phyloP scores from a whole-genome alignment of 2,113 vertebrate genomes.

The Ceyx melanurus region DNA sequence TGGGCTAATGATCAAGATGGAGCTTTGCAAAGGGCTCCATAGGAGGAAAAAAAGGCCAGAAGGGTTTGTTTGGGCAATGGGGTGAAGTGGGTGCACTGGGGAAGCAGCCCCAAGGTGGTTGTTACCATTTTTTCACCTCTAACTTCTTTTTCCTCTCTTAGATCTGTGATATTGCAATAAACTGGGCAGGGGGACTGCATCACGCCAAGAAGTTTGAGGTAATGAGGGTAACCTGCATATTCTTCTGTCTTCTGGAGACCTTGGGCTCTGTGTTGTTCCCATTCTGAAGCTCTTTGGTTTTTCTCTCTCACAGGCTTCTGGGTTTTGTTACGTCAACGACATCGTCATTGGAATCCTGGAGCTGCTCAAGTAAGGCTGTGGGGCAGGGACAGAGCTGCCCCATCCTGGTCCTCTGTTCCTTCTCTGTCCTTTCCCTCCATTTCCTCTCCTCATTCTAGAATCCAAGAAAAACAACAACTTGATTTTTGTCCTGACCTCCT shows the following conservation, averaged over 20 bases:
- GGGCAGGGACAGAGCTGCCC: not conserved
- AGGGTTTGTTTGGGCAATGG: not conserved
- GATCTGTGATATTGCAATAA: constrained; percentile 99
- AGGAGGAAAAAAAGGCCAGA: not conserved
- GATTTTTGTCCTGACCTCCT: not conserved
- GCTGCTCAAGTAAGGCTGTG: constrained; percentile 89
- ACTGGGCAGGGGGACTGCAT: constrained; percentile 97
- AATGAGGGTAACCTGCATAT: not conserved
- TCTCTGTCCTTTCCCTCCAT: not conserved
- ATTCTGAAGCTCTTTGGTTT: not conserved
- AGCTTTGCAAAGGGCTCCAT: not conserved
- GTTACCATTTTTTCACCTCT: not conserved
- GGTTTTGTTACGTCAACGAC: constrained; percentile 98
- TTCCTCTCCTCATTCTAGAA: not conserved
- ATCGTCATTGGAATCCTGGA: constrained; percentile 98
- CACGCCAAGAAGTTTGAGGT: constrained; percentile 99
- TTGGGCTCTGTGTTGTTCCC: not conserved
- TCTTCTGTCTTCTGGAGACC: not conserved
- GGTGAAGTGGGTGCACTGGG: not conserved
- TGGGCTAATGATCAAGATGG: not conserved
- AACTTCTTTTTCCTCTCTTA: constrained; percentile 35
- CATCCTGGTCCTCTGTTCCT: not conserved
- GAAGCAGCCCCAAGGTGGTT: not conserved
- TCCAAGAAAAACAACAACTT: not conserved
- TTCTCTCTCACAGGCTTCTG: constrained; percentile 84